Evolutionary conservation across 2,888 invertebrate genomes (phyloP), one percentile per base, ranked within the genome.

Genomic region (Trissolcus japonicus): DNA sequence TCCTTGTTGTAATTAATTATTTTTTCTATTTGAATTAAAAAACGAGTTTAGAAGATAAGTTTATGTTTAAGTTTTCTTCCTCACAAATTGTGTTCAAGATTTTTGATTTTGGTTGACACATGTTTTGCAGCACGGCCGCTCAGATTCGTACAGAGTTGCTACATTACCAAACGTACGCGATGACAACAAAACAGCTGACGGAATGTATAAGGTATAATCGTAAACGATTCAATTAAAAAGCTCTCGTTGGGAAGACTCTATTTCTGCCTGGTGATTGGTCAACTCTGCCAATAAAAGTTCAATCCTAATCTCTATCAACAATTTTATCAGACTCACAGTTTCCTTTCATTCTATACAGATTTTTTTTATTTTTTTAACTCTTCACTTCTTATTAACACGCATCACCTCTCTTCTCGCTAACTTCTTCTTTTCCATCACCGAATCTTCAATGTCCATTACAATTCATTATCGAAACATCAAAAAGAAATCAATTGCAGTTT

Each of bases 141-240:
- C 96, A 90, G 98, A 98, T 92, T 98, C 98, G 90, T 98, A 98
- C 93, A 94, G 98, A 90, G 96, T 96, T 92, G 98, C 98, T 86
- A 98, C 98, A 89, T 95, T 97, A 90, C 95, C 96, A 85, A 92
- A 94, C 91, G 92, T 95, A 91, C 94, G 95, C 92, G 96, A 96
- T 91, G 98, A 97, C 94, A 96, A 96, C 94, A 95, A 95, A 92
- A 96, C 96, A 83, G 96, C 96, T 86, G 96, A 96, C 92, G 97
- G 97, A 91, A 94, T 94, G 92, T 94, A 93, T 90, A 96, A 96
- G 96, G 96, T 96, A 92, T 89, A 80, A 35, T 51, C 51, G 66
- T 69, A 40, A 59, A 62, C 48, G 53, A 66, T 41, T 59, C 51
- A 46, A 57, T 59, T 67, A 35, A 59, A 43, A 41, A 54, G 46